Conservation (phyloP, 2,888 invertebrate genomes). For the Drosophila paracracens region DNA sequence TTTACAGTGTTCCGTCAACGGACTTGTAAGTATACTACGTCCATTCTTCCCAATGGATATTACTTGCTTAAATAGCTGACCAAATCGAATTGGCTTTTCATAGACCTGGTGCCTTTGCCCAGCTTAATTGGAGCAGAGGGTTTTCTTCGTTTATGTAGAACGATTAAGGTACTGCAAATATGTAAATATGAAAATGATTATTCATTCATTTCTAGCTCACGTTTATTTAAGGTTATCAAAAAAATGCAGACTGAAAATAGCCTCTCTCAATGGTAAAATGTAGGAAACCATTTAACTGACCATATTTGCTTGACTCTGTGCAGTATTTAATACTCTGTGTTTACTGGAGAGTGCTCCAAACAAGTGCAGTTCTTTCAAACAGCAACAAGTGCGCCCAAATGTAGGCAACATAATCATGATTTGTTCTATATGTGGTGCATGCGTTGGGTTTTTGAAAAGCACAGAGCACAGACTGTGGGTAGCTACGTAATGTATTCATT, state of each 20-base stretch:
- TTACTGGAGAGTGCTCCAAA: constrained; percentile 6
- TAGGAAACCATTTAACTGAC: background rate
- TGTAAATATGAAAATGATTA: background rate
- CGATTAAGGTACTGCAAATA: background rate
- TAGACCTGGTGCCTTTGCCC: background rate
- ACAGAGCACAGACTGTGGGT: constrained; percentile 4
- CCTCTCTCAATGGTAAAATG: background rate
- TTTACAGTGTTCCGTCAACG: background rate
- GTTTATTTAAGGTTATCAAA: background rate
- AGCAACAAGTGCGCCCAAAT: constrained; percentile 43
- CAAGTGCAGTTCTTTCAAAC: background rate
- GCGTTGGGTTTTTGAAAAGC: background rate
- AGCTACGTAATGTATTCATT: constrained; percentile 21
- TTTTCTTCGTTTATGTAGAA: background rate
- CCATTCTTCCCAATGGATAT: background rate
- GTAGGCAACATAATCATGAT: constrained; percentile 26
- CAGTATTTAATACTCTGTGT: background rate
- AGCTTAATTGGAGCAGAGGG: background rate
- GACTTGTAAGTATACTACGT: background rate
- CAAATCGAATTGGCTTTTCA: background rate
- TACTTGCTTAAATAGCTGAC: background rate
- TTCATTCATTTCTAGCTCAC: background rate
- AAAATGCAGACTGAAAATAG: background rate
- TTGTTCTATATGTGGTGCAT: background rate
- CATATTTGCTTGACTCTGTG: background rate